Percentiles rank a stretch among this genome's conserved stretches.
These are phyloP conservation scores for Matsumyia berberina DNA, from an alignment of 2,888 invertebrate species.

Conservation along the genomic window DNA sequence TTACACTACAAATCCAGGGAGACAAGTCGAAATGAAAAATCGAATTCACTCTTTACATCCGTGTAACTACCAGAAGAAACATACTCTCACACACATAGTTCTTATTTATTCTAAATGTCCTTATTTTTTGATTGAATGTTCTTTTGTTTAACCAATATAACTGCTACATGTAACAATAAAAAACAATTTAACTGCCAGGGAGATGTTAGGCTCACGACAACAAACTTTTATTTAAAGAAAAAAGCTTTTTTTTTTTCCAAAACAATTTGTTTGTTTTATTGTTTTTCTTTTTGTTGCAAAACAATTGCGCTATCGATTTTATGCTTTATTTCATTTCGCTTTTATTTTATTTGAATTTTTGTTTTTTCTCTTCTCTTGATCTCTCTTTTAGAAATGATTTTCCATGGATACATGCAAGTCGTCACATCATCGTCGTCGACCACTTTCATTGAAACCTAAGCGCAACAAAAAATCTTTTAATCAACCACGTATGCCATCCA, in stretches of 20 bases:
- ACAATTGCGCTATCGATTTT: conserved; percentile 72
- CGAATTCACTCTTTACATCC: too few relatives aligned
- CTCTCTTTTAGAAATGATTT: conserved; percentile 77
- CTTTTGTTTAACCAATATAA: conserved; percentile 34
- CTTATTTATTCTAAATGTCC: conserved; percentile 6
- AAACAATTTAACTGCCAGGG: conserved; percentile 30
- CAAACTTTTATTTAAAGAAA: conserved; percentile 12
- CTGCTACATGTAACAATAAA: conserved; percentile 29
- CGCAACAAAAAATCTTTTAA: conserved; percentile 63
- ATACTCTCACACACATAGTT: conserved; percentile 18
- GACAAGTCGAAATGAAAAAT: too few relatives aligned
- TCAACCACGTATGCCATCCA: conserved; percentile 57
- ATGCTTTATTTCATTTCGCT: conserved; percentile 76
- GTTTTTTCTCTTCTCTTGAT: conserved; percentile 64
- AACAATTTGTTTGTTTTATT: conserved; percentile 40
- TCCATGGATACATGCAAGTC: conserved; percentile 76
- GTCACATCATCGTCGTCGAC: conserved; percentile 64
- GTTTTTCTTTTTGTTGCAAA: conserved; percentile 66
- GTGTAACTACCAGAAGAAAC: too few relatives aligned
- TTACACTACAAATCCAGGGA: too few relatives aligned
- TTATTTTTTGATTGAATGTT: conserved; percentile 9
- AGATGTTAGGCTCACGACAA: conserved; percentile 52
- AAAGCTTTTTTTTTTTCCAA: conserved; percentile 45
- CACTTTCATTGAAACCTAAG: conserved; percentile 70
- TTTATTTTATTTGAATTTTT: conserved; percentile 77